Percentiles rank a stretch among this genome's conserved stretches.
These are phyloP conservation scores for Drosophila helvetica DNA, from an alignment of 2,888 invertebrate species.

Conservation along the genomic window DNA sequence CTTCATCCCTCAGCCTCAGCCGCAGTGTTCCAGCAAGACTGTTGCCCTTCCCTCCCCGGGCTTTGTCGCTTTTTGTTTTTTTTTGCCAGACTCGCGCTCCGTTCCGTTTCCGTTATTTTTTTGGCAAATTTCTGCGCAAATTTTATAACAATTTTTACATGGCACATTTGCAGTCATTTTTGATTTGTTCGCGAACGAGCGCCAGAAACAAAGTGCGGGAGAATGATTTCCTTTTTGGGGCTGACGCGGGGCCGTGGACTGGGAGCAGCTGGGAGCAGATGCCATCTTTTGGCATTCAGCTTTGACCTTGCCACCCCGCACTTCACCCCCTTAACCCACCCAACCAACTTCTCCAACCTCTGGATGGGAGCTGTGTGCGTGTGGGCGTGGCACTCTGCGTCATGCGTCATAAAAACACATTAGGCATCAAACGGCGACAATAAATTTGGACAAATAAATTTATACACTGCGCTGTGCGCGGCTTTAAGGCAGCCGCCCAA, in stretches of 20 bases:
- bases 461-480: constrained; percentile 19
- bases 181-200: constrained; percentile 52
- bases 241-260: no score
- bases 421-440: constrained; percentile 71
- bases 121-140: constrained; percentile 58
- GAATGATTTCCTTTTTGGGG: constrained; percentile 5
- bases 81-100: constrained; percentile 12
- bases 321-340: neutral
- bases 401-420: constrained; percentile 74
- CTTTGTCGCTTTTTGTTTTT: constrained; percentile 13
- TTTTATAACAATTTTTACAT: constrained; percentile 67
- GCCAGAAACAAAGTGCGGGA: neutral
- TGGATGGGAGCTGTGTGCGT: constrained; percentile 10
- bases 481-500: constrained; percentile 9
- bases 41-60: constrained; percentile 5
- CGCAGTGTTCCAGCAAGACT: no score
- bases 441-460: constrained; percentile 70
- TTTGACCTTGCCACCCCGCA: constrained; percentile 56
- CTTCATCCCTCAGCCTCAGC: constrained; percentile 6
- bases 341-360: neutral
- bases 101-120: neutral
- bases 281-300: constrained; percentile 62
- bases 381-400: constrained; percentile 44
- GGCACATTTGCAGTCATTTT: constrained; percentile 73
- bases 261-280: constrained; percentile 39